Evolutionary conservation across 2,797 vertebrate genomes (phyloP).

Genomic region (Hippocampus kuda): DNA sequence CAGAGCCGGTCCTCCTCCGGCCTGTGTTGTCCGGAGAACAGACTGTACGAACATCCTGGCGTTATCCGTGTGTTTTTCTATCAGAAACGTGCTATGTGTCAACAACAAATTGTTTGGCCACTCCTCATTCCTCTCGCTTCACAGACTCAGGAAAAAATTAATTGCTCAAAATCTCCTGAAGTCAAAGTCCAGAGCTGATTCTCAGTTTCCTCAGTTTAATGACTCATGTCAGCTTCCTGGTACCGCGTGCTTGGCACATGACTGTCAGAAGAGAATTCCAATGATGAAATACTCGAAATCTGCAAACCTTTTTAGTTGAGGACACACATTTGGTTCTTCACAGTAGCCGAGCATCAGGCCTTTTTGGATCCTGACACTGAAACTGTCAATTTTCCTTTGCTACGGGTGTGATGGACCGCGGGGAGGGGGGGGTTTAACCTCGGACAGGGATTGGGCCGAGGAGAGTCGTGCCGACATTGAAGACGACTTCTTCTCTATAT

Average conservation of each 20-base stretch:
- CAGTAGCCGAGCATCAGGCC: no score
- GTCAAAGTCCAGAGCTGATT: neutral
- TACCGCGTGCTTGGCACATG: neutral
- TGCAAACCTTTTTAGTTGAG: no score
- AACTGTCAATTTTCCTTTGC: no score
- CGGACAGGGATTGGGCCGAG: no score
- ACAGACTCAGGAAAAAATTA: constrained; percentile 4
- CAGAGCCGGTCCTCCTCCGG: constrained; percentile 12
- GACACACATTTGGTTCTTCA: no score
- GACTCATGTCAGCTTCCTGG: neutral
- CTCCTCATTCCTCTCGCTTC: constrained; percentile 33
- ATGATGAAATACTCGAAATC: neutral
- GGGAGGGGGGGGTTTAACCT: no score
- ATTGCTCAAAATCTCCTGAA: neutral
- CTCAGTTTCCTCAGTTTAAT: neutral
- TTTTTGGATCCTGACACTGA: no score
- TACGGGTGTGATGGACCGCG: no score
- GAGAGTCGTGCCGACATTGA: no score
- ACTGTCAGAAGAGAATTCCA: no score
- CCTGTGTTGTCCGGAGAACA: constrained; percentile 12
- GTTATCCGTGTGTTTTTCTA: constrained; percentile 20
- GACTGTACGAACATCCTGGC: constrained; percentile 6
- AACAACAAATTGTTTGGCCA: constrained; percentile 21
- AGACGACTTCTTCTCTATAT: no score
- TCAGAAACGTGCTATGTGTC: constrained; percentile 23